Conservation (phyloP, 2,797 vertebrate genomes). For the Sebastes vulpes region DNA sequence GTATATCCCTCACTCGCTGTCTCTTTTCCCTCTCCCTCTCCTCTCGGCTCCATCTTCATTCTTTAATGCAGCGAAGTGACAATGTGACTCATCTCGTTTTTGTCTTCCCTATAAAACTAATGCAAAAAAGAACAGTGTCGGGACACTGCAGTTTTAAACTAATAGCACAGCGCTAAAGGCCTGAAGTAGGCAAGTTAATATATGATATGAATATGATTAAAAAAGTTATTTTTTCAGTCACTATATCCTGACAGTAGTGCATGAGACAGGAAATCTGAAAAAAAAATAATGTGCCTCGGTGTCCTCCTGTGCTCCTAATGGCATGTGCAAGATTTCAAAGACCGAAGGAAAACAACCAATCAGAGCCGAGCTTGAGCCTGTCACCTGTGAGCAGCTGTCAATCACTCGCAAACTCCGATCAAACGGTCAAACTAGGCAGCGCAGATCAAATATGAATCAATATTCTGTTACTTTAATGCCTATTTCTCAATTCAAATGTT, state of each 20-base stretch:
- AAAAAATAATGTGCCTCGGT: too few species aligned
- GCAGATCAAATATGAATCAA: too few species aligned
- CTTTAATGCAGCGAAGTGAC: slow-evolving; percentile 60
- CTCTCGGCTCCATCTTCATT: slow-evolving; percentile 36
- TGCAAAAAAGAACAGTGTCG: slow-evolving; percentile 17
- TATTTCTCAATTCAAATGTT: too few species aligned
- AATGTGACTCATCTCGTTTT: slow-evolving; percentile 62
- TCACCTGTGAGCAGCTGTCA: too few species aligned
- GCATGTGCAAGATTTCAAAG: too few species aligned
- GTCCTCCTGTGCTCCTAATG: too few species aligned
- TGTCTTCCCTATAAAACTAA: slow-evolving; percentile 30
- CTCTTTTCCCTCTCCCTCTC: slow-evolving; percentile 29
- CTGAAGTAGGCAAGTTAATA: not conserved
- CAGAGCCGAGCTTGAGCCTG: too few species aligned
- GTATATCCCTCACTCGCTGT: slow-evolving; percentile 50
- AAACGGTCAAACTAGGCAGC: too few species aligned
- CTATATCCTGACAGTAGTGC: not conserved
- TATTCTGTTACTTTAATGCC: too few species aligned
- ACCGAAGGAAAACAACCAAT: too few species aligned
- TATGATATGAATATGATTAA: not conserved
- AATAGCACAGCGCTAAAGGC: slow-evolving; percentile 4
- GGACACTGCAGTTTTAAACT: not conserved
- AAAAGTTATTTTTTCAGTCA: not conserved
- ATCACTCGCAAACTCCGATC: too few species aligned
- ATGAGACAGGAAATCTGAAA: too few species aligned